Evolutionary conservation across 35 echinoderm and acorn worm genomes (phyloP).

Genomic region (Acanthaster planci): DNA sequence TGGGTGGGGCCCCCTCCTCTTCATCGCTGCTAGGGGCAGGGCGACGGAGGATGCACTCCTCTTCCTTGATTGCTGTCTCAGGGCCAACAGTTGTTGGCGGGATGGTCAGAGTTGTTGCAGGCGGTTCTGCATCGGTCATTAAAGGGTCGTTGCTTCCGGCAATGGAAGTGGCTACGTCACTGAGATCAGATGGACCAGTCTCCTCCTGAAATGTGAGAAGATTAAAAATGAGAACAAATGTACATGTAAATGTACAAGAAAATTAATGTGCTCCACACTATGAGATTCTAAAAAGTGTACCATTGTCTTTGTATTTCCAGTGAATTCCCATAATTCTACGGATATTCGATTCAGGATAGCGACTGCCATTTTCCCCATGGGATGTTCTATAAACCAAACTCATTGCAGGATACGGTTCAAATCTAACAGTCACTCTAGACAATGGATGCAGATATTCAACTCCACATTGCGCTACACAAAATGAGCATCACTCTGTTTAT

Average conservation of each 20-base stretch:
- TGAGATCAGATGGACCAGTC: slow-evolving; percentile 21
- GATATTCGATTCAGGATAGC: neutral
- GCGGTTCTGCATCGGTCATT: neutral
- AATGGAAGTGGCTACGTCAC: slow-evolving; percentile 7
- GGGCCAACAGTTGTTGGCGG: slow-evolving; percentile 17
- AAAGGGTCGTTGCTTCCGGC: slow-evolving; percentile 17
- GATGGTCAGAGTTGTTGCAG: neutral
- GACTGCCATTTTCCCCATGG: neutral
- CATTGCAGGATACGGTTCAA: no score
- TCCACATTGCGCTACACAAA: neutral
- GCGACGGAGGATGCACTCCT: neutral
- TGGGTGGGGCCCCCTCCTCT: neutral
- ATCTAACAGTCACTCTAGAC: no score
- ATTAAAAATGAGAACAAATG: neutral
- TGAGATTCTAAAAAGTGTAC: no score
- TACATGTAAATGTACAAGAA: neutral
- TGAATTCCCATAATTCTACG: neutral
- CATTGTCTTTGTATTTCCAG: slow-evolving; percentile 18
- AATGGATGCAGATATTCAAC: no score
- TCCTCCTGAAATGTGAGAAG: neutral
- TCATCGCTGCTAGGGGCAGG: neutral
- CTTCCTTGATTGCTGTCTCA: slow-evolving; percentile 14
- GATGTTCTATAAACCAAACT: neutral
- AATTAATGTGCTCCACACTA: neutral
- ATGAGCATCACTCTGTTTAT: neutral